Conservation (phyloP, 2,888 invertebrate species). For the Amphipyra berbera region DNA sequence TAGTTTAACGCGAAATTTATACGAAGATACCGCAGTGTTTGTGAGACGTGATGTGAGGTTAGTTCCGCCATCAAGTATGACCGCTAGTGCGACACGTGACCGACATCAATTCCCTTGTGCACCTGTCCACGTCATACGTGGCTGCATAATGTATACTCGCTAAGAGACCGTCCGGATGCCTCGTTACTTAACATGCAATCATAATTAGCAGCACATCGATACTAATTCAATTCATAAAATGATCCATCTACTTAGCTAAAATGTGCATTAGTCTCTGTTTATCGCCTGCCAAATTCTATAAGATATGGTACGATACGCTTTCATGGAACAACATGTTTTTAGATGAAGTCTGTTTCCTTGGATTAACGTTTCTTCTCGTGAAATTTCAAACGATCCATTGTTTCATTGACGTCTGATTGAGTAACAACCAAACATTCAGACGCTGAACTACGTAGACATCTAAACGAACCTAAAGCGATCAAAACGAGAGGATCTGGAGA, state of each 20-base stretch:
- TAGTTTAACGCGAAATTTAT: conserved; percentile 8
- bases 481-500: no score
- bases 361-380: neutral
- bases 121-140: conserved; percentile 31
- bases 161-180: conserved; percentile 21
- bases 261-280: neutral
- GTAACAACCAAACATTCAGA: conserved; percentile 1
- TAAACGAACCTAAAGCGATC: no score
- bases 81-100: conserved; percentile 35
- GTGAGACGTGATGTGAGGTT: conserved; percentile 27
- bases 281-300: no score
- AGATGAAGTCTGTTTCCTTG: neutral
- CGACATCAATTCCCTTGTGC: conserved; percentile 41
- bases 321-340: neutral
- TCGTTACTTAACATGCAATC: conserved; percentile 43
- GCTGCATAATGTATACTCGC: conserved; percentile 45
- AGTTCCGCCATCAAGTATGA: conserved; percentile 34
- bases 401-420: neutral
- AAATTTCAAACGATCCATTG: neutral
- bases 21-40: conserved; percentile 20
- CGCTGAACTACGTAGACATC: neutral
- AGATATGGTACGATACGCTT: no score
- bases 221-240: neutral
- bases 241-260: neutral
- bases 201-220: conserved; percentile 25